Conservation (phyloP, 2,888 invertebrate genomes). For the Dasysyrphus tricinctus region DNA sequence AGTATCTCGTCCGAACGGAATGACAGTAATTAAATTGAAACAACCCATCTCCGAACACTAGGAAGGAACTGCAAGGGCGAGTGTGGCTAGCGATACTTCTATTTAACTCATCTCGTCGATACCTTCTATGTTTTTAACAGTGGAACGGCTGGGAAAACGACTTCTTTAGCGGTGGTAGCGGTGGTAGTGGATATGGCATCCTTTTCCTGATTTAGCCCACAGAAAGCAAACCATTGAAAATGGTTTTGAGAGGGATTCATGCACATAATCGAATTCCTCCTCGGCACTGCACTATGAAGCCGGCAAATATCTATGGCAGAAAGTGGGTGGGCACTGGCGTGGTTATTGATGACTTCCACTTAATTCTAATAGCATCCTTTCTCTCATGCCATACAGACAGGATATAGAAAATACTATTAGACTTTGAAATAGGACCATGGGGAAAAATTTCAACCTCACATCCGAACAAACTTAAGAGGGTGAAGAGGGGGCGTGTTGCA, state of each 20-base stretch:
- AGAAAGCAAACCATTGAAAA: conserved; percentile 51
- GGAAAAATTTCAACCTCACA: conserved; percentile 28
- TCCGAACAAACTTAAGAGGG: background rate
- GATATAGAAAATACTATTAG: conserved; percentile 61
- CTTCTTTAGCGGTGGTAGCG: conserved; percentile 61
- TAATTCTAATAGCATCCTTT: conserved; percentile 63
- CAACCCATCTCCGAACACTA: conserved; percentile 24
- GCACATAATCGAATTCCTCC: conserved; percentile 68
- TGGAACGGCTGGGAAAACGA: conserved; percentile 24
- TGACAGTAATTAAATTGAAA: conserved; percentile 70
- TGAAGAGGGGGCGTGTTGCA: conserved; percentile 10
- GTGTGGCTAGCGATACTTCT: conserved; percentile 29
- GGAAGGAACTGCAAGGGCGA: background rate
- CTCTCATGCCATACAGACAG: conserved; percentile 46
- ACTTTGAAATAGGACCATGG: conserved; percentile 31
- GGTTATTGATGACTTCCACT: conserved; percentile 68
- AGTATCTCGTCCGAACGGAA: conserved; percentile 57
- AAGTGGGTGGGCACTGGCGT: conserved; percentile 34
- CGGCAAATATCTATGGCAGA: background rate
- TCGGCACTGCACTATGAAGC: conserved; percentile 4
- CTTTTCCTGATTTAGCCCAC: conserved; percentile 45
- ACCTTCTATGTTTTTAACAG: conserved; percentile 1
- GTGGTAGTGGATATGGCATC: conserved; percentile 46
- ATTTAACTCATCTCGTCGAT: conserved; percentile 29
- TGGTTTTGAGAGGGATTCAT: conserved; percentile 67